These are phyloP conservation scores for Chiloscyllium punctatum DNA, from an alignment of 2,797 vertebrate species.

Conservation along the genomic window DNA sequence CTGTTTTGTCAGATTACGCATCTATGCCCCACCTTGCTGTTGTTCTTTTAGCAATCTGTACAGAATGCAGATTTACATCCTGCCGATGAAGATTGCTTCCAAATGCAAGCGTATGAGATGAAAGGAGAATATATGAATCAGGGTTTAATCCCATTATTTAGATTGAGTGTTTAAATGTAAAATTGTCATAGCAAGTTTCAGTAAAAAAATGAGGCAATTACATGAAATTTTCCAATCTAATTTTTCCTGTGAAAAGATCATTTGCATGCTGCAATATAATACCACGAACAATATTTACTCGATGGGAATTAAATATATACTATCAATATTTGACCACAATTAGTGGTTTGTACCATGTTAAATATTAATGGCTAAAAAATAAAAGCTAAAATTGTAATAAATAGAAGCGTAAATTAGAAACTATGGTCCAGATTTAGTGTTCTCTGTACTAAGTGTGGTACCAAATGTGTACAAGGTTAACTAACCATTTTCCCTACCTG, in stretches of 20 bases:
- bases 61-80: background rate
- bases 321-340: background rate
- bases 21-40: background rate
- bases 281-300: background rate
- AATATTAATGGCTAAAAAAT: background rate
- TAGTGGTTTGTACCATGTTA: background rate
- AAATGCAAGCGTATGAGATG: background rate
- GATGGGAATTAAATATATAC: background rate
- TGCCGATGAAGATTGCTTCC: background rate
- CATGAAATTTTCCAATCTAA: background rate
- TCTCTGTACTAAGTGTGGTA: no score
- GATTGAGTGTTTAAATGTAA: background rate
- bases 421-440: no score
- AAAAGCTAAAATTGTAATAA: background rate
- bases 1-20: background rate
- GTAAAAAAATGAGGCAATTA: background rate
- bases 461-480: no score
- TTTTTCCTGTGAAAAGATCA: background rate
- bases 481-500: no score
- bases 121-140: background rate
- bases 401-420: background rate
- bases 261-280: background rate
- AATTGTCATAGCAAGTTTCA: background rate
- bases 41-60: background rate
- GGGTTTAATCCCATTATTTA: background rate